phyloP scores from a whole-genome alignment of 1,140 invertebrate species.

The Sinella curviseta region DNA sequence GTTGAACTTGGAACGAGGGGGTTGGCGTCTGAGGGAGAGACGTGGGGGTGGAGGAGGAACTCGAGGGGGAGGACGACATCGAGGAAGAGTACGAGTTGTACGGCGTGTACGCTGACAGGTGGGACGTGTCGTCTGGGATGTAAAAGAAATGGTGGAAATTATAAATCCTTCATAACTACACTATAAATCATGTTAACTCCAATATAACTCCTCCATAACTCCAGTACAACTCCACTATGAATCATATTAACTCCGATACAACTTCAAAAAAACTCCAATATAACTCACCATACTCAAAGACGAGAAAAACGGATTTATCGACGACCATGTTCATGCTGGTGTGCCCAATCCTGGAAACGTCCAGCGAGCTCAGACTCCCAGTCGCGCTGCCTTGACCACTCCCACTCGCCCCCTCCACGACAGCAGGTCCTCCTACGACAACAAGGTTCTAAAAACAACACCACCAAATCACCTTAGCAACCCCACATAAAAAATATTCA shows the following conservation, averaged over 20 bases:
- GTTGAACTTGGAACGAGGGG: neutral
- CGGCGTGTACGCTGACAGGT: neutral
- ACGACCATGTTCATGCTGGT: neutral
- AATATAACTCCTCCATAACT: no score
- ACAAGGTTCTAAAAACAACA: slow-evolving; percentile 4
- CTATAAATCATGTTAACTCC: no score
- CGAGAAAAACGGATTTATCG: slow-evolving; percentile 4
- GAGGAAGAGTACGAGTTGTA: neutral
- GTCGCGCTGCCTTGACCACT: neutral
- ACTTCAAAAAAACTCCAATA: neutral
- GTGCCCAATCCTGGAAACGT: neutral
- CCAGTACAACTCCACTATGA: neutral
- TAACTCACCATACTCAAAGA: slow-evolving; percentile 2
- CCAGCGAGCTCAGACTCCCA: neutral
- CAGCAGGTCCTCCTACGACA: neutral
- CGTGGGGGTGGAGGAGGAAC: neutral
- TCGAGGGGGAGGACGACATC: neutral
- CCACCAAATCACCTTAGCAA: no score
- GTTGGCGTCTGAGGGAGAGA: neutral
- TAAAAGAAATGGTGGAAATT: no score
- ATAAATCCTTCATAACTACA: neutral
- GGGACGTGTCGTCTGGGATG: neutral
- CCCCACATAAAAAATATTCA: no score
- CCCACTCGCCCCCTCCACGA: neutral
- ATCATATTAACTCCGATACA: neutral